Base-by-base conservation (phyloP, 2,888 invertebrate species). In the Andrena marginata region DNA sequence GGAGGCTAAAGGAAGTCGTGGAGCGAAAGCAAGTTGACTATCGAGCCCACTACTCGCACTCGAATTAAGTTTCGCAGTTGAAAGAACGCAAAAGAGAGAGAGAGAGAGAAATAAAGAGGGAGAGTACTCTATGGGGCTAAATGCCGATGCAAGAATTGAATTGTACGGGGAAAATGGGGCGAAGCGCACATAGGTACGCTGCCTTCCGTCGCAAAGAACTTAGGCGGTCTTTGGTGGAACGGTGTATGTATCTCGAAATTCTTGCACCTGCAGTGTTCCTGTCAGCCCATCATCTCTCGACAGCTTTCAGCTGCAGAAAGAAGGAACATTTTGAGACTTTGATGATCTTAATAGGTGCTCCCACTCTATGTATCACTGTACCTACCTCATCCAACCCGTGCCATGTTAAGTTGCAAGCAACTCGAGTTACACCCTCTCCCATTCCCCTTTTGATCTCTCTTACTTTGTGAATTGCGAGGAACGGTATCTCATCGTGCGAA, bases 31-130 rank as follows among this genome's bases (percentile, higher is more conserved):
- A 49, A 49, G 42, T 59, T 49, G 80, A 72, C 76, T 77, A 75
- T 75, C 70, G 64, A 85, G 87, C 80, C 85, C 76, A 76, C 84
- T 81, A 84, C 84, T 85, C 85, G 78, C 71, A 67, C 59, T 75
- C 67, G 72, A 77, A 73, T 80, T 70, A 81, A 87, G 80, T 84
- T 87, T 86, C 77, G 73, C 63, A 80, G 80, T 87, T 75, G 75
- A 79, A 77, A 35, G 60, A 23, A 48, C 33, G 26, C 5, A 23
- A n/a, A n/a, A 33, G 33, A 26, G 74, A 54, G 23, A 56, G 16
- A 2, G 6, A 65, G 23, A 64, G 68, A 33, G 33, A 31, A n/a
- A 33, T 33, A 31, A 20, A 54, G 33, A 51, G 29, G 29, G 10
- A n/a, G 60, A 23, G 62, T 20, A 74, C 63, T 26, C 33, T 54